Conservation (phyloP, 1,140 invertebrate genomes). For the Drosophila asahinai region DNA sequence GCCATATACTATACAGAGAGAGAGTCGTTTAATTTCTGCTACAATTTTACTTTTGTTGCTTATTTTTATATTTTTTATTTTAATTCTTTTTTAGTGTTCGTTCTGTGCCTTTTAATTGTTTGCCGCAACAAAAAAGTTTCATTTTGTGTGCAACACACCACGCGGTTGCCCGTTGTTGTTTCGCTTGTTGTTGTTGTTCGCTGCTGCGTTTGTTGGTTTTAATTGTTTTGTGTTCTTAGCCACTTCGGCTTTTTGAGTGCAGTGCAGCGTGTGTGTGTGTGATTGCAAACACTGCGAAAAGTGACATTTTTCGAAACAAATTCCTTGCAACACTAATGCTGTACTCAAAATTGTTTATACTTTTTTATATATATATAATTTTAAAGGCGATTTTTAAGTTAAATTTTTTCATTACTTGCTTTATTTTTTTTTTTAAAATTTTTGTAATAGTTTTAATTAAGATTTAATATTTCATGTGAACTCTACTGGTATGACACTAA, state of each 20-base stretch:
- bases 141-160: conserved; percentile 69
- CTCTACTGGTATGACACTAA: too few species aligned
- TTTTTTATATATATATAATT: too few species aligned
- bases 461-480: too few species aligned
- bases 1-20: background rate
- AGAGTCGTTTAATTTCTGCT: conserved; percentile 64
- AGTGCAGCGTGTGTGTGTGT: conserved; percentile 58
- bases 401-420: too few species aligned
- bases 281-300: conserved; percentile 1
- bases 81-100: conserved; percentile 67
- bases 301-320: background rate
- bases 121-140: conserved; percentile 78
- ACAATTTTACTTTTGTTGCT: conserved; percentile 56
- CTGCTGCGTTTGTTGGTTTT: conserved; percentile 76
- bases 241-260: conserved; percentile 80
- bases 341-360: too few species aligned
- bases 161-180: conserved; percentile 28
- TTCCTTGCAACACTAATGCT: background rate
- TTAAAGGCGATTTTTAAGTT: too few species aligned
- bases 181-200: conserved; percentile 44
- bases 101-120: conserved; percentile 79
- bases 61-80: conserved; percentile 64
- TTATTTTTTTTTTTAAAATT: too few species aligned
- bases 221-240: conserved; percentile 83
- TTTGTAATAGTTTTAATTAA: too few species aligned